Evolutionary conservation across 64 coral and sea anemone species (phyloP).

Genomic region (Actinia tenebrosa): DNA sequence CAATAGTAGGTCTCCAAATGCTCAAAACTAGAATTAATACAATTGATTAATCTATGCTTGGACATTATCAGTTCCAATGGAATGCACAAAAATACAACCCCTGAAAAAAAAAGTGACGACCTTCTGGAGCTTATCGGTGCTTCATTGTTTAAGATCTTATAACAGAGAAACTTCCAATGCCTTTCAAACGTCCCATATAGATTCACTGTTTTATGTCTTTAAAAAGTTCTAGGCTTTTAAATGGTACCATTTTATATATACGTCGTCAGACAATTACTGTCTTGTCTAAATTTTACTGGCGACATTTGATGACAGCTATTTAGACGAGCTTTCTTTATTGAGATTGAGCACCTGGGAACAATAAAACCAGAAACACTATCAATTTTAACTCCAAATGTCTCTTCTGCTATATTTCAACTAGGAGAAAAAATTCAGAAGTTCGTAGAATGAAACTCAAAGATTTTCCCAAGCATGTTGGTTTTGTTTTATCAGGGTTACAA

Average conservation of each 20-base stretch:
- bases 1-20: background rate
- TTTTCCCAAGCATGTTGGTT: background rate
- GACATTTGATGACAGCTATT: constrained; percentile 3
- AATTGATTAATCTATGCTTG: background rate
- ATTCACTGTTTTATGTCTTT: background rate
- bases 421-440: background rate
- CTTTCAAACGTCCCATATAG: background rate
- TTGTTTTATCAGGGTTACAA: background rate
- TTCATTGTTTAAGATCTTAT: background rate
- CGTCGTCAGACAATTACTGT: constrained; percentile 14
- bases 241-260: background rate
- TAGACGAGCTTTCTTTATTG: constrained; percentile 4
- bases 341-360: background rate
- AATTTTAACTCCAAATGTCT: background rate
- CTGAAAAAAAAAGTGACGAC: background rate
- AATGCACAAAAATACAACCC: background rate
- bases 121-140: background rate
- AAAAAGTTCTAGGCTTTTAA: background rate
- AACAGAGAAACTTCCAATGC: background rate
- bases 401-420: background rate
- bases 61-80: background rate
- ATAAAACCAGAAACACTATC: background rate
- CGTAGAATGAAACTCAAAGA: background rate
- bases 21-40: background rate
- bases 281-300: background rate